Base-by-base conservation (phyloP, 2,888 invertebrate genomes). In the Lithophane socia region DNA sequence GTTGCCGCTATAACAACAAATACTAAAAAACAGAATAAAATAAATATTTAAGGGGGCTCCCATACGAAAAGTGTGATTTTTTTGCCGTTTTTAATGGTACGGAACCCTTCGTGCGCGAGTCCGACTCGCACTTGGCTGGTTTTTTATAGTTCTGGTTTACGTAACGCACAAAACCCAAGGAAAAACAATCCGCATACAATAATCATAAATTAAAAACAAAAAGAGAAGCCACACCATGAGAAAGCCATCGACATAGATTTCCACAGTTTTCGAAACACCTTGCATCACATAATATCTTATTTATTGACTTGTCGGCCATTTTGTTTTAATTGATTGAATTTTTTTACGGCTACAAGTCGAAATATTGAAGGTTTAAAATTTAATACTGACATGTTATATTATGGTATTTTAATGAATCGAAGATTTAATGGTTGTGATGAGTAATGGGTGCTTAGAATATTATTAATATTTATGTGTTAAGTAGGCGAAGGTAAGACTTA, bases 351-450 rank as follows among this genome's bases (percentile, higher is more conserved):
- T 58, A 18, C 8, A 37, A 18, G 73, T 73, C 70, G 73, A 75
- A 75, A 82, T 83, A 86, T 83, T 86, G 64, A 86, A 74, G 64
- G 73, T 79, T 84, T 83, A 73, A 77, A 84, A 84, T 77, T 77
- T 79, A 79, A 82, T 61, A 68, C 73, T 64, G 76, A 72, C 54
- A 56, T 78, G 78, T 75, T 86, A 84, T 80, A 86, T 85, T 80
- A 86, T 85, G 61, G 67, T 65, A 49, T 84, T 84, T 85, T 88
- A 87, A 88, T 87, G 84, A 88, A 82, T 87, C 78, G 73, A 79
- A 74, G 83, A 75, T 80, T 86, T 84, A 83, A 84, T 84, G 83
- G 76, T 68, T 66, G 60, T 58, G 68, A 72, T 79, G 77, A 82
- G 60, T 84, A 80, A 85, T 86, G 70, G 65, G 3, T 9, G 68